A percentile compares a stretch with the other conserved stretches of the same genome.
These are phyloP conservation scores for Sepioteuthis lessoniana DNA, from an alignment of 2,888 invertebrate genomes.

Conservation along the genomic window DNA sequence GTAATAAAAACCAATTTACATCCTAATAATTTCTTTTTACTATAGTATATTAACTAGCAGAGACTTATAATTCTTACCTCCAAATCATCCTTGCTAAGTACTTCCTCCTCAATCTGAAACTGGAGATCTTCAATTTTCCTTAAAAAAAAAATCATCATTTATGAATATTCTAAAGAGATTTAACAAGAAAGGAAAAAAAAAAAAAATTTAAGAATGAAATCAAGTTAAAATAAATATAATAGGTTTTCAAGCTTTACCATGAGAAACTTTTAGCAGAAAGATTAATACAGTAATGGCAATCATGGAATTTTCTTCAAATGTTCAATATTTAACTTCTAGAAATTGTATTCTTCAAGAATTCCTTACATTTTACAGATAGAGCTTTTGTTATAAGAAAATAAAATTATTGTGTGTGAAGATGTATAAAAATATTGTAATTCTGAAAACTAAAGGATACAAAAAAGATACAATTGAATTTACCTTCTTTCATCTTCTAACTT, in stretches of 20 bases:
- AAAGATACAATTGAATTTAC: slow-evolving; percentile 58
- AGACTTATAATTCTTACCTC: slow-evolving; percentile 80
- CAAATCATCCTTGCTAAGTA: slow-evolving; percentile 89
- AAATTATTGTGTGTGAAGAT: not conserved
- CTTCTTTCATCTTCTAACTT: slow-evolving; percentile 75
- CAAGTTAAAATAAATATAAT: not conserved
- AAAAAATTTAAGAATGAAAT: not conserved
- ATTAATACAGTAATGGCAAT: no score
- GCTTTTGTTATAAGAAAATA: not conserved
- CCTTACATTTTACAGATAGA: not conserved
- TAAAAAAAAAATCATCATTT: slow-evolving; percentile 45
- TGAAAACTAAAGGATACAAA: not conserved
- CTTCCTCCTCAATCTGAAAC: slow-evolving; percentile 92
- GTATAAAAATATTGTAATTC: not conserved
- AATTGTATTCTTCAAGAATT: no score
- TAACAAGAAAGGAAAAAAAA: not conserved
- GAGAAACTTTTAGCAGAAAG: no score
- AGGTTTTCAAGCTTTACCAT: no score
- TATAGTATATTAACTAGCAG: not conserved
- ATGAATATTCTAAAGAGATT: no score
- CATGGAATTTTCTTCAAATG: no score
- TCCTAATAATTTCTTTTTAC: not conserved
- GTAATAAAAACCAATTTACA: not conserved
- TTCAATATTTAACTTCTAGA: no score
- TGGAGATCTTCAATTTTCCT: slow-evolving; percentile 87